Percentiles rank a stretch among this genome's conserved stretches.
These are phyloP conservation scores for Ennomos quercinarius DNA, from an alignment of 2,888 invertebrate genomes.

Conservation along the genomic window DNA sequence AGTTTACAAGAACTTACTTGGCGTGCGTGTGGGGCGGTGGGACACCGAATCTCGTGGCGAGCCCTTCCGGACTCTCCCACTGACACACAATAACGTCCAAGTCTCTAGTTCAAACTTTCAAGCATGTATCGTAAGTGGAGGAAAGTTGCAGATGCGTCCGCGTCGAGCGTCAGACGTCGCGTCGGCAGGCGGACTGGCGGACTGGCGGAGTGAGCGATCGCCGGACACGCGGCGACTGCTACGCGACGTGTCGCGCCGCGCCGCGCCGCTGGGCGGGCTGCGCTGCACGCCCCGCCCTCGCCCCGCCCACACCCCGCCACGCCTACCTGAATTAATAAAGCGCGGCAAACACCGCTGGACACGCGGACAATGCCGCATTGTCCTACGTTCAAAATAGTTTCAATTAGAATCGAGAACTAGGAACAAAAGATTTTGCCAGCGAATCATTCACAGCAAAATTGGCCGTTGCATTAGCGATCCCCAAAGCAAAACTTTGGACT, in stretches of 20 bases:
- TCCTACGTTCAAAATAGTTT: constrained; percentile 84
- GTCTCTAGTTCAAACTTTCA: constrained; percentile 37
- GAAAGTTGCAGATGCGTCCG: constrained; percentile 58
- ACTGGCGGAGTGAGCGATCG: constrained; percentile 36
- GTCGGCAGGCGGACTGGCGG: constrained; percentile 73
- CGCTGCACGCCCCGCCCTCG: constrained; percentile 57
- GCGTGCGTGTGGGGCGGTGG: constrained; percentile 73
- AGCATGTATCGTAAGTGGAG: constrained; percentile 53
- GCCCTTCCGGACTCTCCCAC: constrained; percentile 48
- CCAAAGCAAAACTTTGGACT: constrained; percentile 50
- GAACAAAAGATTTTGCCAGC: constrained; percentile 76
- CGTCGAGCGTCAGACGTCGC: constrained; percentile 72
- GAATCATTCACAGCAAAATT: constrained; percentile 77
- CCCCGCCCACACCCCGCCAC: constrained; percentile 70
- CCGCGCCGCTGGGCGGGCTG: constrained; percentile 58
- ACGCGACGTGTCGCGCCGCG: constrained; percentile 63
- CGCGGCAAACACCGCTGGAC: constrained; percentile 82
- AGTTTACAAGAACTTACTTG: constrained; percentile 65
- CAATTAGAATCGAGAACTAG: constrained; percentile 81
- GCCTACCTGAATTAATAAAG: constrained; percentile 84
- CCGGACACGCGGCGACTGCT: constrained; percentile 43
- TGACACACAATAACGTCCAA: constrained; percentile 48
- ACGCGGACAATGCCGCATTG: constrained; percentile 84
- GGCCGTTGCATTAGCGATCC: constrained; percentile 70
- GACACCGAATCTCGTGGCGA: constrained; percentile 53